Evolutionary conservation across 2,113 vertebrate genomes (phyloP).

Genomic region (Coracopsis vasa): DNA sequence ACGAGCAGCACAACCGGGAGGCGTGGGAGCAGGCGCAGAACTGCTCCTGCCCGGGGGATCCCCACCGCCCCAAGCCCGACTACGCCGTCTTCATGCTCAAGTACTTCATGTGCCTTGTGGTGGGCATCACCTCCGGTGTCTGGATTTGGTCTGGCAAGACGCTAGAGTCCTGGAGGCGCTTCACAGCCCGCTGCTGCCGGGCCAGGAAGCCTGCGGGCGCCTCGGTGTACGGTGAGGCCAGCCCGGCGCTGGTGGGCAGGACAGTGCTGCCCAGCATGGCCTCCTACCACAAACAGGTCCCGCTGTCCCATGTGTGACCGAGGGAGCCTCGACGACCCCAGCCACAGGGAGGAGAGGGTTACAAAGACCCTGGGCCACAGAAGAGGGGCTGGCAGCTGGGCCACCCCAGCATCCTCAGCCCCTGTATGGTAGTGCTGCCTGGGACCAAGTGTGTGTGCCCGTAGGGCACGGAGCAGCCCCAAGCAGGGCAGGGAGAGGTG

Average conservation of each 20-base stretch:
- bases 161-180: conserved; percentile 89
- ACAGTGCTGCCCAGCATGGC: conserved; percentile 73
- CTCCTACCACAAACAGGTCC: conserved; percentile 90
- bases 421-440: neutral
- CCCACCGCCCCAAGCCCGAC: conserved; percentile 80
- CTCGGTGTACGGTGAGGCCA: conserved; percentile 80
- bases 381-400: neutral
- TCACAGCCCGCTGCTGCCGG: conserved; percentile 83
- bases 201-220: conserved; percentile 76
- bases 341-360: conserved; percentile 13
- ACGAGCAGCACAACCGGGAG: conserved; percentile 93
- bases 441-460: neutral
- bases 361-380: neutral
- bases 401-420: neutral
- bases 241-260: conserved; percentile 80
- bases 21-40: conserved; percentile 87
- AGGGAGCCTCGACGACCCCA: neutral
- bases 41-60: conserved; percentile 84
- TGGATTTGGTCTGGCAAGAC: conserved; percentile 99
- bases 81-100: conserved; percentile 98
- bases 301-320: conserved; percentile 81
- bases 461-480: rapidly evolving
- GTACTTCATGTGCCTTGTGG: conserved; percentile 97
- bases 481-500: neutral
- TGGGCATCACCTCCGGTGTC: conserved; percentile 95